These are phyloP conservation scores for Alligator mississippiensis DNA, from an alignment of 2,113 vertebrate species.

Conservation along the genomic window DNA sequence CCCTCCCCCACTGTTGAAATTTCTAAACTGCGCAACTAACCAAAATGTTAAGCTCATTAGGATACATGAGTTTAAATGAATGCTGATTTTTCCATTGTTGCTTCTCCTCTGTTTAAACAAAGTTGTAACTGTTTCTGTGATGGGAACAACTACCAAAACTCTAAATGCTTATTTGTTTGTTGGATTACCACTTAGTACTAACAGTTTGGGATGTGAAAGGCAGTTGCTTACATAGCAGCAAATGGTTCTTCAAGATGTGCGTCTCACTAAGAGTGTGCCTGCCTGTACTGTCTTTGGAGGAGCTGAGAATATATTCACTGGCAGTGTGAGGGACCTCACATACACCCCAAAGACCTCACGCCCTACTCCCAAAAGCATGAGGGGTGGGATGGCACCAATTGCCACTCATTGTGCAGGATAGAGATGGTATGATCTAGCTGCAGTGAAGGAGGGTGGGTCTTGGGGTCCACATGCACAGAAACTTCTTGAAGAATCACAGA, in stretches of 20 bases:
- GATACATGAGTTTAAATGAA: conserved; percentile 27
- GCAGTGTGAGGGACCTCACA: not conserved
- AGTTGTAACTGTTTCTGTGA: conserved; percentile 21
- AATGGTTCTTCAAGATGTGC: not conserved
- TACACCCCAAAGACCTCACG: not conserved
- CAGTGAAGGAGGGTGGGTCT: not conserved
- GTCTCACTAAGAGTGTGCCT: not conserved
- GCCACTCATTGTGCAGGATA: not conserved
- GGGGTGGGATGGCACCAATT: not conserved
- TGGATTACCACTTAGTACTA: conserved; percentile 28
- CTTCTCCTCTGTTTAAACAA: conserved; percentile 39
- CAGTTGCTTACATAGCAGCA: not conserved
- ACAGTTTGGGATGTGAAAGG: not conserved
- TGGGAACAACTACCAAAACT: conserved; percentile 51
- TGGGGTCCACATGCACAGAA: conserved; percentile 7
- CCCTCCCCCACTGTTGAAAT: conserved; percentile 65
- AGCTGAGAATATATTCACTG: not conserved
- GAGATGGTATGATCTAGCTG: conserved; percentile 44
- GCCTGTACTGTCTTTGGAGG: not conserved
- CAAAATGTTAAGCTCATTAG: conserved; percentile 48
- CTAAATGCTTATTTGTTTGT: not conserved
- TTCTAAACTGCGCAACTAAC: conserved; percentile 48
- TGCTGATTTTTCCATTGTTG: conserved; percentile 33
- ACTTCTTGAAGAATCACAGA: conserved; percentile 21
- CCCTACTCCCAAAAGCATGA: not conserved